Evolutionary conservation across 2,888 invertebrate genomes (phyloP), one percentile per base, ranked within the genome.

Genomic region (Archips crataeganus): DNA sequence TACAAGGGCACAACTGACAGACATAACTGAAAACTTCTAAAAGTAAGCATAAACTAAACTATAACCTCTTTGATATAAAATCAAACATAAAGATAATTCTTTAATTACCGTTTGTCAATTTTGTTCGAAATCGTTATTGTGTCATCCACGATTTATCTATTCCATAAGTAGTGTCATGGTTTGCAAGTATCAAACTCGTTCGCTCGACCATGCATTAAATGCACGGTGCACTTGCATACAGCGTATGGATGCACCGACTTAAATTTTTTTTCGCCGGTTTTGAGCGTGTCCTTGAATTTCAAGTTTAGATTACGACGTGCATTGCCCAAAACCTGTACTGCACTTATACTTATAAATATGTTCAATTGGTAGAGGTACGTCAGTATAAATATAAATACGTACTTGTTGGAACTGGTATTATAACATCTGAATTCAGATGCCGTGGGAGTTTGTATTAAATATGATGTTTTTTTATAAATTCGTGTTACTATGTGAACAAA

Each of bases 261-360:
- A 85, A 84, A 87, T 86, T 90, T 91, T 90, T 90, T 91, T 93
- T 90, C 83, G 85, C 82, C 82, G 63, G 84, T 90, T 89, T 91
- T 87, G 87, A 87, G 89, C 85, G 84, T 89, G 94, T 87, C 93
- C 94, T 94, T 94, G 94, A 93, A 92, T 90, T 93, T 92, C 91
- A 87, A 91, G 93, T 93, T 94, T 92, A 93, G 92, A 93, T 93
- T 93, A 92, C 90, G 85, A 77, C 83, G 83, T 80, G 86, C 84
- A 86, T 85, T 85, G 83, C 81, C 84, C 81, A 84, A 86, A 85
- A 84, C 80, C 81, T 79, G 79, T 80, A 78, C 79, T 77, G 76
- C 78, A 79, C 76, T 62, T 42, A 32, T 57, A 15, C 32, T 13
- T 60, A 49, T 49, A 32, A 36, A 49, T 49, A 61, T 34, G n/a